Percentiles rank a stretch among this genome's conserved stretches.
Evolutionary conservation across 1,140 invertebrate genomes (phyloP).

Genomic region (Pseudomyrmex dendroicus): DNA sequence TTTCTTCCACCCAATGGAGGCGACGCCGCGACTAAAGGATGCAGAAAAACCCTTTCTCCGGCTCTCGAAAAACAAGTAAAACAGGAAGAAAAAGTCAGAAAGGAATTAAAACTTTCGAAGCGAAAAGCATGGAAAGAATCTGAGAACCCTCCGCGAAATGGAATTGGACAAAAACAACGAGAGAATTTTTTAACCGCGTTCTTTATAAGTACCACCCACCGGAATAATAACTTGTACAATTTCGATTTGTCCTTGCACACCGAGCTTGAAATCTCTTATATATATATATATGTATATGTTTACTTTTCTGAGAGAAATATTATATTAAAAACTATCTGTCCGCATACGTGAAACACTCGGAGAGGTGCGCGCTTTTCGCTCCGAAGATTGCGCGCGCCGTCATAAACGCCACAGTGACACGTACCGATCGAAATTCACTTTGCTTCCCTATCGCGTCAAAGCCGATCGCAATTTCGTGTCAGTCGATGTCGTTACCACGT

Average conservation of each 20-base stretch:
- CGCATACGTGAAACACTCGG: neutral
- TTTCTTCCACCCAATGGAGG: constrained; percentile 47
- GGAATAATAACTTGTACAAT: too few relatives aligned
- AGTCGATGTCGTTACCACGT: neutral
- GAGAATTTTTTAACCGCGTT: neutral
- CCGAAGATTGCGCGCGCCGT: constrained; percentile 13
- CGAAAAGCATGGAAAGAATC: neutral
- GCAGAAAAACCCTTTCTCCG: constrained; percentile 12
- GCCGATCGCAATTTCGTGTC: neutral
- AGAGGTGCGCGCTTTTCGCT: neutral
- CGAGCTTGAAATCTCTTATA: too few relatives aligned
- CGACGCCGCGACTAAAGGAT: constrained; percentile 21
- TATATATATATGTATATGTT: neutral
- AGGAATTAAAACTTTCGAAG: neutral
- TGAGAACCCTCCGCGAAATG: neutral
- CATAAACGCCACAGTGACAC: neutral
- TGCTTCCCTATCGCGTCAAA: constrained; percentile 13
- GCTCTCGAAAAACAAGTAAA: constrained; percentile 14
- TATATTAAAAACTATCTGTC: too few relatives aligned
- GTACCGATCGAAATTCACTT: constrained; percentile 24
- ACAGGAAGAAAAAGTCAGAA: neutral
- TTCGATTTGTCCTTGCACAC: too few relatives aligned
- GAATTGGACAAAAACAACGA: neutral
- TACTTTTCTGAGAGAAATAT: neutral
- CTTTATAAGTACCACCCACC: too few relatives aligned